Evolutionary conservation across 2,888 invertebrate species (phyloP), one percentile per base, ranked within the genome.

Genomic region (Homarus gammarus): DNA sequence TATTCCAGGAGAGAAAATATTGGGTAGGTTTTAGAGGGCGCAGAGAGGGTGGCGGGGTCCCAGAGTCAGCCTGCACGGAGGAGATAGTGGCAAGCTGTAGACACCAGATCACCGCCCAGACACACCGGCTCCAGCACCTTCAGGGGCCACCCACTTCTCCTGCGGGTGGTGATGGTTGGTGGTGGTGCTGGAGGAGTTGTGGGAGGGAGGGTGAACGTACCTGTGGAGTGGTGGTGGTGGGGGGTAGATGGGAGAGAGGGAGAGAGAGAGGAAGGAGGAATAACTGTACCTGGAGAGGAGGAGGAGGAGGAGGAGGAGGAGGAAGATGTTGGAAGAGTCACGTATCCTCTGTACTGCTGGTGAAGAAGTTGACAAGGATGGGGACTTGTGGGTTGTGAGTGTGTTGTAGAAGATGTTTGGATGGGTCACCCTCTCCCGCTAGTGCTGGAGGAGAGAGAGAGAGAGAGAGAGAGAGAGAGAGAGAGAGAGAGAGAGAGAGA

Each of bases 1-100:
- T 83, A 83, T 83, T 83, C 83, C 70, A 72, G 61, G 72, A 51
- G 83, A 72, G 83, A 83, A 83, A 83, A 83, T 83, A 83, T 83
- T 83, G 70, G 72, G 83, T 38, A 40, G 83, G 83, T 83, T 83
- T 83, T 70, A 70, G 70, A 40, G 82, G 49, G 72, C 72, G 72
- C 18, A 38, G 61, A 36, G 78, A 56, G 84, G 56, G 38, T 40
- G 56, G 83, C 56, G 75, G 51, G 56, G 83, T 70, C 40, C 49
- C 44, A 1, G 84, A 49, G 51, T 79, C 44, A 61, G 79, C 79
- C 79, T 79, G 79, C 79, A 79, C 61, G 36, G 27, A 61, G 36
- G 79, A 79, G 79, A 79, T 79, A 79, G 79, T 79, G 79, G 79
- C 79, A 79, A 61, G 61, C 79, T 79, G 79, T 56, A 79, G 79